Evolutionary conservation across 1,140 invertebrate species (phyloP).

Genomic region (Homalodisca vitripennis): DNA sequence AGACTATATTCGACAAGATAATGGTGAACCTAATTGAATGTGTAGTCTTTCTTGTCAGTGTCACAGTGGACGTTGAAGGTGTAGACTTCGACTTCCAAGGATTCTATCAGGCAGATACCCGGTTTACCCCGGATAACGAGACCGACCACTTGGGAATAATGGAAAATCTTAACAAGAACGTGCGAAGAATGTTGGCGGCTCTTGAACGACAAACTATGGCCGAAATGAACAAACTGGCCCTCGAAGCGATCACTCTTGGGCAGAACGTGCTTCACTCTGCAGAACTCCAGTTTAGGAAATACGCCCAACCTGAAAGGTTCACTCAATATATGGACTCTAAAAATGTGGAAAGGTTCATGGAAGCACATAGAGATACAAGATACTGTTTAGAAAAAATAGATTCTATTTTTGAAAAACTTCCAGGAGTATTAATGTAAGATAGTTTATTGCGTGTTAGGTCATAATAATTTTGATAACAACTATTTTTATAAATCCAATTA

Average conservation of each 20-base stretch:
- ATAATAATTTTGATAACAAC: no score
- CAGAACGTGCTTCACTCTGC: constrained; percentile 1
- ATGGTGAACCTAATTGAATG: no score
- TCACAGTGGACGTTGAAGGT: not conserved
- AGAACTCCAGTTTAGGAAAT: not conserved
- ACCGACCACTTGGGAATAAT: not conserved
- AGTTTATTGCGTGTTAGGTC: no score
- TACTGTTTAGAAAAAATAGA: constrained; percentile 15
- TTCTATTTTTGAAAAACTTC: not conserved
- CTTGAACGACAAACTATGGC: not conserved
- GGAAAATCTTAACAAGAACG: constrained; percentile 2
- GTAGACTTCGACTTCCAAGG: not conserved
- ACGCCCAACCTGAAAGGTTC: constrained; percentile 2
- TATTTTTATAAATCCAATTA: no score
- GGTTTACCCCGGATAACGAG: constrained; percentile 7
- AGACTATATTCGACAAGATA: no score
- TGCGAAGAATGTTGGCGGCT: not conserved
- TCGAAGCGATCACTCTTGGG: not conserved
- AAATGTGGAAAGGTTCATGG: not conserved
- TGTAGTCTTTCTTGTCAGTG: not conserved
- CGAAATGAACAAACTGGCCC: not conserved
- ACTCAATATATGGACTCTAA: not conserved
- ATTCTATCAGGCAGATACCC: not conserved
- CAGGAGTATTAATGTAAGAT: constrained; percentile 1
- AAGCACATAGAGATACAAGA: not conserved